These are phyloP conservation scores for Apeira syringaria DNA, from an alignment of 2,888 invertebrate genomes.

Conservation along the genomic window DNA sequence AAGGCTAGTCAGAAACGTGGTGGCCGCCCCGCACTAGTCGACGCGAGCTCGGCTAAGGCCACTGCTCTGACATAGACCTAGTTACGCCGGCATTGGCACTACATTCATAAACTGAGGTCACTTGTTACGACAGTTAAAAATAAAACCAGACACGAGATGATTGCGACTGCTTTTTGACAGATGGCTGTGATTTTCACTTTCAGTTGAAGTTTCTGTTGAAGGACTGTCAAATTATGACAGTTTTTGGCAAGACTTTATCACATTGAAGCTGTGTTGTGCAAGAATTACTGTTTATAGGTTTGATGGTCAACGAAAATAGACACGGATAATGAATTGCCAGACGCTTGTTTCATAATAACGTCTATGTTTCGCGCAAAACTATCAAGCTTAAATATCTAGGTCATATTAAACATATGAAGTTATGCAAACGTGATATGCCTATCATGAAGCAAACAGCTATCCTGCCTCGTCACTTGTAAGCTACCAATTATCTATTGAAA, in stretches of 20 bases:
- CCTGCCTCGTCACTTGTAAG: no score
- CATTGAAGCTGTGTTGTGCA: no score
- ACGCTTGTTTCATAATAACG: no score
- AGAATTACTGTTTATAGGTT: no score
- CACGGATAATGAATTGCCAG: no score
- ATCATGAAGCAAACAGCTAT: no score
- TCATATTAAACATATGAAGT: no score
- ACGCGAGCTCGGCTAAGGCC: slow-evolving; percentile 52
- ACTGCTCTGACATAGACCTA: slow-evolving; percentile 78
- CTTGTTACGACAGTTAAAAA: slow-evolving; percentile 70
- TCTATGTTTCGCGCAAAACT: neutral
- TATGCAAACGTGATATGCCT: no score
- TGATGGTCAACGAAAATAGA: no score
- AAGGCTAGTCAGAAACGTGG: slow-evolving; percentile 47
- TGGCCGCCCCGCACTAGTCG: slow-evolving; percentile 33
- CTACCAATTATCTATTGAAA: no score
- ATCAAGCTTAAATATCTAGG: neutral
- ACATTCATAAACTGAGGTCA: slow-evolving; percentile 80
- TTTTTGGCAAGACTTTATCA: neutral
- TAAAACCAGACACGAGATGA: slow-evolving; percentile 53
- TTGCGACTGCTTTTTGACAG: slow-evolving; percentile 53
- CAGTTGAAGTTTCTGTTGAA: slow-evolving; percentile 3
- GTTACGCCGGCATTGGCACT: slow-evolving; percentile 81
- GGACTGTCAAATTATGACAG: neutral
- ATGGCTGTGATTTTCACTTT: slow-evolving; percentile 34